Evolutionary conservation across 2,797 vertebrate species (phyloP).

Genomic region (Okamejei kenojei): DNA sequence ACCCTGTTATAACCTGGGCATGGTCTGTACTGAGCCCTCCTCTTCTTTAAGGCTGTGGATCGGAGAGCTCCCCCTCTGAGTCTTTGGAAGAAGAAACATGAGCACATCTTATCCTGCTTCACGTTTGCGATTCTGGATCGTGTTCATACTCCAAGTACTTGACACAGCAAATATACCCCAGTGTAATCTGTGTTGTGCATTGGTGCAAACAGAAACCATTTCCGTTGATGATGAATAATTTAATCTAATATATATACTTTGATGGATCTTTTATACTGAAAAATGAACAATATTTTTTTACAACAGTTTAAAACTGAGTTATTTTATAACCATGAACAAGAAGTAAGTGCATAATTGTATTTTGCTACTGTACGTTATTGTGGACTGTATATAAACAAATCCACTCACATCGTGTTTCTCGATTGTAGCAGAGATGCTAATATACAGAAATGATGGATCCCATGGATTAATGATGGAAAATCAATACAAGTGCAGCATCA

Average conservation of each 20-base stretch:
- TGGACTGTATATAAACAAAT: not conserved
- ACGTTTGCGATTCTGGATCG: not conserved
- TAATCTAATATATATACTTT: not conserved
- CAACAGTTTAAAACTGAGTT: not conserved
- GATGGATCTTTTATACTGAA: too few species aligned
- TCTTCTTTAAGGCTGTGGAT: too few species aligned
- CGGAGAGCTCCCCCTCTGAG: too few species aligned
- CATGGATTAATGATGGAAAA: not conserved
- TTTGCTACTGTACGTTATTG: not conserved
- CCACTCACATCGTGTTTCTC: not conserved
- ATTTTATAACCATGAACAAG: not conserved
- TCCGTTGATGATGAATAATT: not conserved
- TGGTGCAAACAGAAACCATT: not conserved
- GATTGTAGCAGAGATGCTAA: not conserved
- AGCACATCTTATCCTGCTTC: too few species aligned
- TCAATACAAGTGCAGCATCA: not conserved
- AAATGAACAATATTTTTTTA: not conserved
- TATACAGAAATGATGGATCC: constrained; percentile 10
- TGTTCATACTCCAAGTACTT: not conserved
- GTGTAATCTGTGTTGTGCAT: not conserved
- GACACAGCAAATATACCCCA: not conserved
- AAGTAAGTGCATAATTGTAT: not conserved
- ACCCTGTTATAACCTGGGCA: too few species aligned
- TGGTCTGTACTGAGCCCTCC: too few species aligned
- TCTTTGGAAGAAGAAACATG: too few species aligned